Evolutionary conservation across 2,888 invertebrate genomes (phyloP).

Genomic region (Galerucella nymphaeae): DNA sequence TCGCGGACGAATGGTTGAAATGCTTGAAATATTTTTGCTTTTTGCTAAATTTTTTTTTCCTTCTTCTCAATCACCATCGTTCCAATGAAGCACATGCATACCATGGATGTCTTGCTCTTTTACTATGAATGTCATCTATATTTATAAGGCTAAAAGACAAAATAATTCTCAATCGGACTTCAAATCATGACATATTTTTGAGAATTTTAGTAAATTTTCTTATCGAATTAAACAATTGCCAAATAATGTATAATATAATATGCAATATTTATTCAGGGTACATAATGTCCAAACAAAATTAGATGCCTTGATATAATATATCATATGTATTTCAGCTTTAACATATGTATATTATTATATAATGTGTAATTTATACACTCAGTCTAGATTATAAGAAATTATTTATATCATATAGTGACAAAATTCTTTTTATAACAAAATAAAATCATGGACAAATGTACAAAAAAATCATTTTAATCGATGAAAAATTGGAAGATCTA

Average conservation of each 20-base stretch:
- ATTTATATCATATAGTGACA: conserved; percentile 23
- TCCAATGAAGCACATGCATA: no score
- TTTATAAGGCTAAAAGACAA: no score
- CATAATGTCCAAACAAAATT: conserved; percentile 37
- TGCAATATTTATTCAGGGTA: conserved; percentile 52
- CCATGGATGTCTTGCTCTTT: no score
- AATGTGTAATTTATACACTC: conserved; percentile 39
- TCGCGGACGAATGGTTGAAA: no score
- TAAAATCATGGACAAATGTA: no score
- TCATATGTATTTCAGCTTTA: conserved; percentile 40
- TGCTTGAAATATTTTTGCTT: no score
- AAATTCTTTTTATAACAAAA: not conserved
- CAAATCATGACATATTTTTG: not conserved
- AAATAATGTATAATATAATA: conserved; percentile 48
- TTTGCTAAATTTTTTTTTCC: no score
- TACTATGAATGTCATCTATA: no score
- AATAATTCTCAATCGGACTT: not conserved
- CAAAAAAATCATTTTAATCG: no score
- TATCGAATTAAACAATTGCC: conserved; percentile 38
- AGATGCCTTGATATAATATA: conserved; percentile 46
- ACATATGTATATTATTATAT: conserved; percentile 32
- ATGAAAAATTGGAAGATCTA: no score
- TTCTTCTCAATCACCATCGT: no score
- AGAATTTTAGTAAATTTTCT: not conserved
- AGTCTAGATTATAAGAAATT: conserved; percentile 6